Base-by-base conservation (phyloP, 1,140 invertebrate genomes). In the Thaumatotibia leucotreta region DNA sequence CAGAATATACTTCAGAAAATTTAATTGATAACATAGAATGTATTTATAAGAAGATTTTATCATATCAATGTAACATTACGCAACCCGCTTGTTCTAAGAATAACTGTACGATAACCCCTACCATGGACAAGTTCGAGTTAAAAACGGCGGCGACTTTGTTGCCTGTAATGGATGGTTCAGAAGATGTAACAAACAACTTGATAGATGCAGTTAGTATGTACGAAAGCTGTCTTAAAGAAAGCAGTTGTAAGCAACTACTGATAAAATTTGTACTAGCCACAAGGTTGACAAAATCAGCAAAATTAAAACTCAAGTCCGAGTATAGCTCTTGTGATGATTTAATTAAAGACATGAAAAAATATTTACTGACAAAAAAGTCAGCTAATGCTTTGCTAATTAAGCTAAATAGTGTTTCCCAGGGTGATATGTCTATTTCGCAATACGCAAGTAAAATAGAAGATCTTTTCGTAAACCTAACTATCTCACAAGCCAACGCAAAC, bases 401-500 rank as follows among this genome's bases (percentile, higher is more conserved):
- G 14, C 17, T 49, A 4, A 49, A 49, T 4, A 49, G 14, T n/a
- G 4, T 14, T 6, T 14, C 10, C 45, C 10, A 49, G n/a, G n/a
- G n/a, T n/a, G 4, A 11, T n/a, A 49, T 14, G 17, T 49, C 45
- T 49, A 49, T 49, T 14, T 11, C 10, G 4, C 11, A 49, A n/a
- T 49, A 49, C 14, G 45, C 11, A 49, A 6, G 5, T 49, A 3
- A 49, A 11, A 49, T 49, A 49, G 45, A 49, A 27, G 10, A 39
- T 45, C 23, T 45, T 22, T 64, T 64, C 14, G 24, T 11, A 14
- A 35, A 64, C 23, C 23, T 64, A 3, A 64, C 62, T 11, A 64
- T 64, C 10, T 45, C 62, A 22, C 62, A 64, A 17, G 62, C 62
- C 20, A 45, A 64, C 14, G 45, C 23, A 4, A 33, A 65, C n/a